These are phyloP conservation scores for Anabacerthia variegaticeps DNA, from an alignment of 2,797 vertebrate species.

Conservation along the genomic window DNA sequence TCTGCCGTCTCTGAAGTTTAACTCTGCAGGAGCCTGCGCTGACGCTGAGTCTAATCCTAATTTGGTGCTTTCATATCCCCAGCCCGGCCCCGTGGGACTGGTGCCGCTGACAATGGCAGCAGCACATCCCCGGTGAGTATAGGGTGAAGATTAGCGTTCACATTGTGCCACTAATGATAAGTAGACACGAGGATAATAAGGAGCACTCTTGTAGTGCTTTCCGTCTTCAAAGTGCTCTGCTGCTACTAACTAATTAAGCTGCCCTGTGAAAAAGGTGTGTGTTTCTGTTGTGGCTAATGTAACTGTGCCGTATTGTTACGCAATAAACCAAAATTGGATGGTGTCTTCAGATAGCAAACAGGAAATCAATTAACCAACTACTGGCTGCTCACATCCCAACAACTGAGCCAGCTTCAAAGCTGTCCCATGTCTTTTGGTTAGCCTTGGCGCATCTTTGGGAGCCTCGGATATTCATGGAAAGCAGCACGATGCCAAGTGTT, in stretches of 20 bases:
- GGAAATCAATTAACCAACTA: neutral
- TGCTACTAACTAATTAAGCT: neutral
- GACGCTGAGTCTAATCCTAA: neutral
- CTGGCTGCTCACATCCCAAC: neutral
- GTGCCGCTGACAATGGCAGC: neutral
- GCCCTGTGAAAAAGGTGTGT: neutral
- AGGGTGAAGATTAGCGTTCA: neutral
- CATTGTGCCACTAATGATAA: neutral
- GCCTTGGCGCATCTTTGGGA: neutral
- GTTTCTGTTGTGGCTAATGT: neutral
- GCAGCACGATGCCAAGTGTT: neutral
- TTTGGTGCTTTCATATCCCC: neutral
- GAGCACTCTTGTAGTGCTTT: neutral
- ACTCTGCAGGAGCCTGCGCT: slow-evolving; percentile 12
- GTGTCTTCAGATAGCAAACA: neutral
- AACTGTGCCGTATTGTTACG: neutral
- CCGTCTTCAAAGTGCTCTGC: neutral
- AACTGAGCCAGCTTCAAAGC: neutral
- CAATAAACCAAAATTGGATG: neutral
- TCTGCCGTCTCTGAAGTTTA: neutral
- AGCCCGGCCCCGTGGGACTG: neutral
- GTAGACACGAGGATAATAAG: neutral
- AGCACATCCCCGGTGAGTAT: neutral
- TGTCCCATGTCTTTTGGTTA: neutral
- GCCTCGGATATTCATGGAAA: neutral